A percentile compares a stretch with the other conserved stretches of the same genome.
Evolutionary conservation across 2,797 vertebrate genomes (phyloP).

Genomic region (Sibirionetta formosa): DNA sequence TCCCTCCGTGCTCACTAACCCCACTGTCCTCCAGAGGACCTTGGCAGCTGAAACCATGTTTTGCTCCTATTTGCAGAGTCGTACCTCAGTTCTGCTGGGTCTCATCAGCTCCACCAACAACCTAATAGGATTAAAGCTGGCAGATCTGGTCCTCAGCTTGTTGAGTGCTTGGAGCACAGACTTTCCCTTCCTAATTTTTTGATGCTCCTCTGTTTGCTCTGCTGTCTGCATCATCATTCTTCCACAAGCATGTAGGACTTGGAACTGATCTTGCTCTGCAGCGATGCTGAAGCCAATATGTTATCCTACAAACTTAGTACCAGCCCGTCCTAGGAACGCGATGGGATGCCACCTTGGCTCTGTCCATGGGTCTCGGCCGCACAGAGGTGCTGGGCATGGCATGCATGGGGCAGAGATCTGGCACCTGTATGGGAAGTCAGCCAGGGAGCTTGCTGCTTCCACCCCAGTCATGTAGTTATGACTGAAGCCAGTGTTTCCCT

Average conservation of each 20-base stretch:
- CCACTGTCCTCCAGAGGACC: neutral
- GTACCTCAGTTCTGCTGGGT: neutral
- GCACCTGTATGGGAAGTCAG: neutral
- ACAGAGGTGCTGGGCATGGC: rapidly evolving
- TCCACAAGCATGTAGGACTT: neutral
- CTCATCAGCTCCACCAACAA: neutral
- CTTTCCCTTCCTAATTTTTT: neutral
- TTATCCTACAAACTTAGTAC: neutral
- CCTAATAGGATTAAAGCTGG: neutral
- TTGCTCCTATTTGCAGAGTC: neutral
- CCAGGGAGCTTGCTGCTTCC: neutral
- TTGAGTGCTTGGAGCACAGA: neutral
- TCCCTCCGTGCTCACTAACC: neutral
- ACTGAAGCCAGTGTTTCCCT: neutral
- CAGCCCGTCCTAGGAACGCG: neutral
- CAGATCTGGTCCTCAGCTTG: neutral
- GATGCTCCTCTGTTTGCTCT: neutral
- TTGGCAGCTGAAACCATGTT: slow-evolving; percentile 1
- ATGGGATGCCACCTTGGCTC: neutral
- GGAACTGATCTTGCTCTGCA: neutral
- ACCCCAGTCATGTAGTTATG: neutral
- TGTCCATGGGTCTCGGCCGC: rapidly evolving
- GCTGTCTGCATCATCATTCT: neutral
- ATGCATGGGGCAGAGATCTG: neutral
- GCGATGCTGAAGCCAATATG: neutral